phyloP scores from a whole-genome alignment of 2,888 invertebrate genomes.

The Diabrotica balteata region DNA sequence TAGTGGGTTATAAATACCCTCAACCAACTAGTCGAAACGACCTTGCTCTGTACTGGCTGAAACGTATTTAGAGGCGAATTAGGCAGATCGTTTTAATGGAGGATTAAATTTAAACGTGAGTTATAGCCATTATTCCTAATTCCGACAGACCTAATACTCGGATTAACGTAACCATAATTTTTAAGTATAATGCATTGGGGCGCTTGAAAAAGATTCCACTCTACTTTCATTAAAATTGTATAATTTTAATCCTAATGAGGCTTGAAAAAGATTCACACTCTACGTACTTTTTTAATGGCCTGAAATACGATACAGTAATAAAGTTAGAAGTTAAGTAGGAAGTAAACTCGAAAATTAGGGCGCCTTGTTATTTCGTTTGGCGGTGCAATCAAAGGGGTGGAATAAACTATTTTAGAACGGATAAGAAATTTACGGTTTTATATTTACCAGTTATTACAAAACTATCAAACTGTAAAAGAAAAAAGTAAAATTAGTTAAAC shows the following conservation, averaged over 20 bases:
- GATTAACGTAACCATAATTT: constrained; percentile 34
- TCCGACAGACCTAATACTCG: constrained; percentile 37
- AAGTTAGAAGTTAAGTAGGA: too few relatives aligned
- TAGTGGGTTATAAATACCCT: constrained; percentile 2
- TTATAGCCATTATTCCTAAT: constrained; percentile 44
- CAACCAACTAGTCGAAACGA: constrained; percentile 13
- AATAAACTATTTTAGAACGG: too few relatives aligned
- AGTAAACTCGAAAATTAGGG: too few relatives aligned
- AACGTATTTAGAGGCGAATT: constrained; percentile 44
- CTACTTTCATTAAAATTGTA: constrained; percentile 19
- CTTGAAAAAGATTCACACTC: constrained; percentile 6
- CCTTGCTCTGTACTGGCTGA: constrained; percentile 27
- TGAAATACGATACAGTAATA: neutral
- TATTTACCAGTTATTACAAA: too few relatives aligned
- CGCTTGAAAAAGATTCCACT: constrained; percentile 13
- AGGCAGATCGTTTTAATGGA: constrained; percentile 45
- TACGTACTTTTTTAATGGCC: neutral
- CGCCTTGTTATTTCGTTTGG: too few relatives aligned
- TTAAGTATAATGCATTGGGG: constrained; percentile 30
- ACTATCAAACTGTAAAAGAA: too few relatives aligned
- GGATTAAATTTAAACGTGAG: constrained; percentile 46
- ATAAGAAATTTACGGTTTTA: too few relatives aligned
- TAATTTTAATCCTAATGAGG: constrained; percentile 1
- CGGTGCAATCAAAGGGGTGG: too few relatives aligned
- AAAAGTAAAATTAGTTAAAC: too few relatives aligned